phyloP scores from a whole-genome alignment of 2,113 vertebrate genomes.

The Misgurnus mizolepis region DNA sequence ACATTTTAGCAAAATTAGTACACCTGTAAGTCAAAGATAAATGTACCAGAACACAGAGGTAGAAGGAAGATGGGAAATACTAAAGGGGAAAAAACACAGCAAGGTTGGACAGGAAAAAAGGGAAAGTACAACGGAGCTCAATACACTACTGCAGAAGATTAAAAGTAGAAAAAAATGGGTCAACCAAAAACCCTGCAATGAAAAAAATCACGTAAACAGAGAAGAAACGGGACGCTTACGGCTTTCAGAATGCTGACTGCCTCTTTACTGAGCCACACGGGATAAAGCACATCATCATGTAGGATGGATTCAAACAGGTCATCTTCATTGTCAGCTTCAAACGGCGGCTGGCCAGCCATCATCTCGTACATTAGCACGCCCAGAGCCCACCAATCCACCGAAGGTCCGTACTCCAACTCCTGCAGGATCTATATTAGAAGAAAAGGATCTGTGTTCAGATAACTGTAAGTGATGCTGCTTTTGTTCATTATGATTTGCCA shows the following conservation, averaged over 20 bases:
- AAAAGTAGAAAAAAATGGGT: slow-evolving; percentile 9
- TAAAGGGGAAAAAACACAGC: slow-evolving; percentile 15
- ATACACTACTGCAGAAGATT: background rate
- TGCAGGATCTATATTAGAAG: slow-evolving; percentile 84
- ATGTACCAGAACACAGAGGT: slow-evolving; percentile 33
- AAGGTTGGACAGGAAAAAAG: slow-evolving; percentile 28
- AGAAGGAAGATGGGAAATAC: slow-evolving; percentile 1
- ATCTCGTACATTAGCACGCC: slow-evolving; percentile 99
- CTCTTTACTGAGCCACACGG: slow-evolving; percentile 98
- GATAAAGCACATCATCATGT: slow-evolving; percentile 96
- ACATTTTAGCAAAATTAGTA: no score
- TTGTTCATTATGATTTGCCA: background rate
- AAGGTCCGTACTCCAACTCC: slow-evolving; percentile 94
- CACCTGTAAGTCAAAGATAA: background rate
- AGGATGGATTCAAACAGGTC: slow-evolving; percentile 98
- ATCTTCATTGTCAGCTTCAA: slow-evolving; percentile 97
- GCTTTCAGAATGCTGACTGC: slow-evolving; percentile 96
- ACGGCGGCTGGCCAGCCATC: slow-evolving; percentile 98
- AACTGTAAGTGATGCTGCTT: background rate
- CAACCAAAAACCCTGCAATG: background rate
- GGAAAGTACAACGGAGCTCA: slow-evolving; percentile 13
- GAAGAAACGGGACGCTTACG: slow-evolving; percentile 79
- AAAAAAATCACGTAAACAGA: background rate
- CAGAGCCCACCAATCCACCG: slow-evolving; percentile 98
- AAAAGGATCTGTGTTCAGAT: background rate